These are phyloP conservation scores for Trilocha varians DNA, from an alignment of 2,888 invertebrate species.

Conservation along the genomic window DNA sequence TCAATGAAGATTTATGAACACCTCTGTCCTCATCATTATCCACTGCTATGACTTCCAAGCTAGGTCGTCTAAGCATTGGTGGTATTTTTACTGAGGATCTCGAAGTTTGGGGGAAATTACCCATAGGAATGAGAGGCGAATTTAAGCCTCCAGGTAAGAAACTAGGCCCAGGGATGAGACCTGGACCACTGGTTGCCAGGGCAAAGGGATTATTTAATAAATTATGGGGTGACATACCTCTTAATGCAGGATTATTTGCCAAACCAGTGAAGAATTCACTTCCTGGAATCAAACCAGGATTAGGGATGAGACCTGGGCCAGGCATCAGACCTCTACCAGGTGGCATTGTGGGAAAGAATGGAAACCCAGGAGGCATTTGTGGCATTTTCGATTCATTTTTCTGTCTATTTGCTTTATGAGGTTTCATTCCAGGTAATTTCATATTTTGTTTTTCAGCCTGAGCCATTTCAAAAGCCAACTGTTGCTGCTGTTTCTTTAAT, in stretches of 20 bases:
- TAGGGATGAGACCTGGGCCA: slow-evolving; percentile 60
- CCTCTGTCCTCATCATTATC: slow-evolving; percentile 63
- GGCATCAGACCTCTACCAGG: slow-evolving; percentile 73
- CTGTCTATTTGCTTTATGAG: slow-evolving; percentile 51
- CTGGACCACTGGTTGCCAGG: slow-evolving; percentile 69
- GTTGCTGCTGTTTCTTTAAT: slow-evolving; percentile 61
- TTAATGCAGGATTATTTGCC: slow-evolving; percentile 59
- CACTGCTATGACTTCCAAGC: slow-evolving; percentile 69
- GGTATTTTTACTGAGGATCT: slow-evolving; percentile 74
- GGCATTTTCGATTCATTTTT: slow-evolving; percentile 56
- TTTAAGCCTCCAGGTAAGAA: slow-evolving; percentile 46
- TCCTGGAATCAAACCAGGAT: slow-evolving; percentile 64
- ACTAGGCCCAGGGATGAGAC: slow-evolving; percentile 74
- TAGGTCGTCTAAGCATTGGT: slow-evolving; percentile 72
- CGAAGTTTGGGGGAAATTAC: slow-evolving; percentile 73
- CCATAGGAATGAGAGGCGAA: slow-evolving; percentile 61
- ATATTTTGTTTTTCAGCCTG: slow-evolving; percentile 50
- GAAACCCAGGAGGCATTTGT: slow-evolving; percentile 57
- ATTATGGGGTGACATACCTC: slow-evolving; percentile 52
- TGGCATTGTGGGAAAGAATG: slow-evolving; percentile 59
- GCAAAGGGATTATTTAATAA: slow-evolving; percentile 69
- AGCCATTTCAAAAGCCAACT: slow-evolving; percentile 54
- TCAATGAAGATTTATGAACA: slow-evolving; percentile 42
- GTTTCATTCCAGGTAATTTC: slow-evolving; percentile 43
- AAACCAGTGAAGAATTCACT: slow-evolving; percentile 54